Evolutionary conservation across 2,797 vertebrate species (phyloP), one percentile per base, ranked within the genome.

Genomic region (Tiaroga cobitis): DNA sequence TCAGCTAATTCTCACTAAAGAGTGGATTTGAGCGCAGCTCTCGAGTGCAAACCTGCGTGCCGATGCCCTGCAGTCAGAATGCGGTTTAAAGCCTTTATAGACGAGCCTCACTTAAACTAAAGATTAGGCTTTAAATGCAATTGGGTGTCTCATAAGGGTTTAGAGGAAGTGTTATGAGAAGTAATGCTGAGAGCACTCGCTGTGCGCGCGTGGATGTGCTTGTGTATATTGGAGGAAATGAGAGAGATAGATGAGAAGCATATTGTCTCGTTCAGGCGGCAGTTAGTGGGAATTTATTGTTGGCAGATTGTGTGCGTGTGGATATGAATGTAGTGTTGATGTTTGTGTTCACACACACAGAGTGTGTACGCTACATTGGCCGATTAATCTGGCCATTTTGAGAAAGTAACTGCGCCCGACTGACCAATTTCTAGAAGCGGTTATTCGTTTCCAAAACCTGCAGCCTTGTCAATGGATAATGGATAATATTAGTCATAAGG

Each of bases 1-100:
- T 69, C 49, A 70, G 34, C 49, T 84, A 70, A 84, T 84, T 84
- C 82, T 78, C 65, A 69, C 39, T 86, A 84, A 89, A 81, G 39
- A 68, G 18, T 26, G 56, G 70, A 87, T 79, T 76, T 80, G 19
- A 70, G 13, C 21, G n/a, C 54, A 37, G 74, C 61, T 61, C 37
- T 73, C 9, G 4, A 3, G 26, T 59, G 56, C 78, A 87, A 69
- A 67, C 69, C 79, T 75, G 51, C 37, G 54, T 59, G 67, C 59
- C 41, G 16, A 84, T 86, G 56, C 67, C 84, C 84, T 80, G 68
- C 78, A 87, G 86, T 73, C 73, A 86, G 41, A 86, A 59, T 19
- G 68, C 29, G 4, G 8, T 65, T 77, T 83, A 83, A 82, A 61
- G 65, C 34, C 74, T 37, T 80, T 86, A 61, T 63, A 85, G 79